A percentile compares a stretch with the other conserved stretches of the same genome.
Evolutionary conservation across 2,113 vertebrate species (phyloP).

Genomic region (Polyodon spathula): DNA sequence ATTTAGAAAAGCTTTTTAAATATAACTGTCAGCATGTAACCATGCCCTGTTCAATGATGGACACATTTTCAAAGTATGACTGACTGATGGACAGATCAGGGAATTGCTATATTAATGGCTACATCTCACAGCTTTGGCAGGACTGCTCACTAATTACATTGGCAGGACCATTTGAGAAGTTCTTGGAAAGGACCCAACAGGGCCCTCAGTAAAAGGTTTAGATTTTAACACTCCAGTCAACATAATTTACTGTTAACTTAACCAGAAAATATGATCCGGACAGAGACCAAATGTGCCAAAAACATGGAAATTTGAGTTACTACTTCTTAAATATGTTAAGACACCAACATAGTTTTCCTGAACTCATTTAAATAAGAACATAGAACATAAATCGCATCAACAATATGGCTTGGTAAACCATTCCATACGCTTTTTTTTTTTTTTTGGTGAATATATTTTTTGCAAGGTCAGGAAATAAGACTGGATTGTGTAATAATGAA

Average conservation of each 20-base stretch:
- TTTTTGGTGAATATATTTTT: too few species aligned
- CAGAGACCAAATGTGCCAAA: conserved; percentile 1
- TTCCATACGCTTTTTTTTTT: too few species aligned
- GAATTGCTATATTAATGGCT: conserved; percentile 64
- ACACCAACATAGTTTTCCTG: conserved; percentile 5
- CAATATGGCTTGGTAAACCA: too few species aligned
- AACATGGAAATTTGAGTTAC: conserved; percentile 18
- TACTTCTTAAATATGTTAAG: conserved; percentile 15
- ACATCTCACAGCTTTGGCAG: conserved; percentile 62
- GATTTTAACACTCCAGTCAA: conserved; percentile 44
- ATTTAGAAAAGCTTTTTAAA: conserved; percentile 46
- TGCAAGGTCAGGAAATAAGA: too few species aligned
- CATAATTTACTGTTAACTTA: conserved; percentile 32
- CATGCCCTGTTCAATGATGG: conserved; percentile 61
- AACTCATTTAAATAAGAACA: too few species aligned
- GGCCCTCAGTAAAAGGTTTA: conserved; percentile 48
- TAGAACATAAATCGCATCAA: too few species aligned
- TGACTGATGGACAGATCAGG: conserved; percentile 64
- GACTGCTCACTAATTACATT: conserved; percentile 60
- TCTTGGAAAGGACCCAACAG: conserved; percentile 63
- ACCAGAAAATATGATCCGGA: conserved; percentile 3
- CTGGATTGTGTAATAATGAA: too few species aligned
- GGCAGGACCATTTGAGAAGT: conserved; percentile 61
- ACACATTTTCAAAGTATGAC: conserved; percentile 71
- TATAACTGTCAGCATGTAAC: conserved; percentile 60